These are phyloP conservation scores for Alligator sinensis DNA, from an alignment of 2,113 vertebrate genomes.

Conservation along the genomic window DNA sequence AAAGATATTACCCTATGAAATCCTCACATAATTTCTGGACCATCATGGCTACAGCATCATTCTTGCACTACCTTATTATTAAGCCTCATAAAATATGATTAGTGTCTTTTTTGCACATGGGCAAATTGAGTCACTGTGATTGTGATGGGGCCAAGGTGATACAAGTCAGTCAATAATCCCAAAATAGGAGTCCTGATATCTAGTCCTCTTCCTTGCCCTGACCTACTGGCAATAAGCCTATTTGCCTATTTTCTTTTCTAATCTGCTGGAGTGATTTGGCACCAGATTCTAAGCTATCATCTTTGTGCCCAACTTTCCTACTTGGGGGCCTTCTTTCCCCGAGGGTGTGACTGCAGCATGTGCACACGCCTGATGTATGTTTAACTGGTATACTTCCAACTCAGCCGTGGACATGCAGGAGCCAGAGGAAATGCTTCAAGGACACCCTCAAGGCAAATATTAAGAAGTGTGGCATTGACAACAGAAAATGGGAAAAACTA, in stretches of 20 bases:
- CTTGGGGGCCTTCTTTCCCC: background rate
- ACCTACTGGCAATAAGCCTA: background rate
- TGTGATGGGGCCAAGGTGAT: background rate
- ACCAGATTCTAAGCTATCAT: background rate
- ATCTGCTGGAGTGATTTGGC: background rate
- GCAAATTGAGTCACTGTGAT: background rate
- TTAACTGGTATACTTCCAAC: background rate
- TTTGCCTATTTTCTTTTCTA: too few relatives aligned
- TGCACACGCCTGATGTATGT: too few relatives aligned
- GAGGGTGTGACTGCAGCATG: background rate
- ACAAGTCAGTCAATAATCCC: background rate
- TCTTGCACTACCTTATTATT: background rate
- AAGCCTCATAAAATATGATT: background rate
- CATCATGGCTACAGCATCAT: too few relatives aligned
- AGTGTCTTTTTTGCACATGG: conserved; percentile 22
- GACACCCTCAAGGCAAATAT: too few relatives aligned
- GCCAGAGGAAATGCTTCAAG: background rate
- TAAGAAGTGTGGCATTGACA: too few relatives aligned
- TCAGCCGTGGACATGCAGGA: background rate
- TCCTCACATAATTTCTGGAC: too few relatives aligned
- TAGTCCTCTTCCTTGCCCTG: background rate
- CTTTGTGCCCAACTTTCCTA: background rate
- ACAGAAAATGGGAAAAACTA: too few relatives aligned
- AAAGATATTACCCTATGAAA: too few relatives aligned
- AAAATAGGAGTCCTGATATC: background rate